phyloP scores from a whole-genome alignment of 2,888 invertebrate species.

The Drosophila phalerata region DNA sequence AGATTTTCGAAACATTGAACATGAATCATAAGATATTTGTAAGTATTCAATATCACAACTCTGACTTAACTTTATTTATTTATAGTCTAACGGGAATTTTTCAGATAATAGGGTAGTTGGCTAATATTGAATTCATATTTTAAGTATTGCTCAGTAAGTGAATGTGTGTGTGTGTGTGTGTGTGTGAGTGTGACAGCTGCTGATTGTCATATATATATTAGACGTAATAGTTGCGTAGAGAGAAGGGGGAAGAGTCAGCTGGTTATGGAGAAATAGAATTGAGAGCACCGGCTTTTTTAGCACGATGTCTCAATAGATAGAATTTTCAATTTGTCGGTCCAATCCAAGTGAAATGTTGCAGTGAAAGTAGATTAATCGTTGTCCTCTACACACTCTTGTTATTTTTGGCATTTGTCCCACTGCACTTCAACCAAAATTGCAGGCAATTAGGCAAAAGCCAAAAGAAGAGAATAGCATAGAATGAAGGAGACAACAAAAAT shows the following conservation, averaged over 20 bases:
- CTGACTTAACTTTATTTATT: too few relatives aligned
- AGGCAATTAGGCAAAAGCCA: slow-evolving; percentile 48
- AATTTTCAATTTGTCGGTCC: slow-evolving; percentile 9
- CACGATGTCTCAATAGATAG: neutral
- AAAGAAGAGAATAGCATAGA: slow-evolving; percentile 34
- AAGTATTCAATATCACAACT: too few relatives aligned
- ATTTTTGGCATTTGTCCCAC: slow-evolving; percentile 79
- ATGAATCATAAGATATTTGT: too few relatives aligned
- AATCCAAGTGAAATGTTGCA: slow-evolving; percentile 40
- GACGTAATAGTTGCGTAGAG: neutral
- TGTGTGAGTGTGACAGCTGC: slow-evolving; percentile 35
- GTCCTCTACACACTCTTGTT: slow-evolving; percentile 48
- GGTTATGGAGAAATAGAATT: slow-evolving; percentile 1
- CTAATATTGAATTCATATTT: slow-evolving; percentile 35
- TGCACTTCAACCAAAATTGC: slow-evolving; percentile 56
- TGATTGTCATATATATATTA: slow-evolving; percentile 43
- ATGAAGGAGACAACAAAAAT: slow-evolving; percentile 32
- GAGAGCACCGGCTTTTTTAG: slow-evolving; percentile 33
- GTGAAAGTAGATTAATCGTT: slow-evolving; percentile 66
- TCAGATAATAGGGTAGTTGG: neutral
- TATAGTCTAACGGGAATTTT: too few relatives aligned
- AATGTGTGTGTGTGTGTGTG: slow-evolving; percentile 8
- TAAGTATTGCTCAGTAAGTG: neutral
- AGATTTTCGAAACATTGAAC: too few relatives aligned
- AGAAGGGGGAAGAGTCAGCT: slow-evolving; percentile 23